These are phyloP conservation scores for Xyrichtys novacula DNA, from an alignment of 2,797 vertebrate species.

Conservation along the genomic window DNA sequence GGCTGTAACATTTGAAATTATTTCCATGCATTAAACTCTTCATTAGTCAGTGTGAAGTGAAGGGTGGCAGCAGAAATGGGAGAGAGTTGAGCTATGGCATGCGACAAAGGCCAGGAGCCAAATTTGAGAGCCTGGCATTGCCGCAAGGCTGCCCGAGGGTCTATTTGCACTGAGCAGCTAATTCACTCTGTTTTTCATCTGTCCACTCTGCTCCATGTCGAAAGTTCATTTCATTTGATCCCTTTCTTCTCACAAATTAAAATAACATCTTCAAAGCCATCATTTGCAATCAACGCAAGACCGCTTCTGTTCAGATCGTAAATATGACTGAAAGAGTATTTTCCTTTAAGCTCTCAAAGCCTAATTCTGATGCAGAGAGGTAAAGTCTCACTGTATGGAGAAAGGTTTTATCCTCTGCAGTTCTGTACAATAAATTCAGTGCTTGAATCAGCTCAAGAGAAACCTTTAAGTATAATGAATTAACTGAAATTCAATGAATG, in stretches of 20 bases:
- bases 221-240: neutral
- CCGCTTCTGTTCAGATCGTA: neutral
- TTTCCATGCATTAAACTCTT: constrained; percentile 35
- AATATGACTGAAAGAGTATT: constrained; percentile 1
- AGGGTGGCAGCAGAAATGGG: neutral
- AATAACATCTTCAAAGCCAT: constrained; percentile 24
- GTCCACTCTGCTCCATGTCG: neutral
- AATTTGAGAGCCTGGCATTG: constrained; percentile 36
- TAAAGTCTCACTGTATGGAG: neutral
- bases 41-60: constrained; percentile 11
- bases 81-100: constrained; percentile 38
- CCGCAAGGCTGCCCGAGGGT: constrained; percentile 32
- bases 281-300: neutral
- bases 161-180: constrained; percentile 40
- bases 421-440: neutral
- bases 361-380: neutral
- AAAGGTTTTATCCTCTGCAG: neutral
- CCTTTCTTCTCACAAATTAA: neutral
- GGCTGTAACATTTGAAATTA: constrained; percentile 15
- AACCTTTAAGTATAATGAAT: constrained; percentile 5
- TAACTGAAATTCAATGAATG: neutral
- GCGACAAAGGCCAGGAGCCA: constrained; percentile 48
- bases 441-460: neutral
- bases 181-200: constrained; percentile 50
- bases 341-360: neutral